These are phyloP conservation scores for Doryteuthis pealeii DNA, from an alignment of 1,140 invertebrate species.

Conservation along the genomic window DNA sequence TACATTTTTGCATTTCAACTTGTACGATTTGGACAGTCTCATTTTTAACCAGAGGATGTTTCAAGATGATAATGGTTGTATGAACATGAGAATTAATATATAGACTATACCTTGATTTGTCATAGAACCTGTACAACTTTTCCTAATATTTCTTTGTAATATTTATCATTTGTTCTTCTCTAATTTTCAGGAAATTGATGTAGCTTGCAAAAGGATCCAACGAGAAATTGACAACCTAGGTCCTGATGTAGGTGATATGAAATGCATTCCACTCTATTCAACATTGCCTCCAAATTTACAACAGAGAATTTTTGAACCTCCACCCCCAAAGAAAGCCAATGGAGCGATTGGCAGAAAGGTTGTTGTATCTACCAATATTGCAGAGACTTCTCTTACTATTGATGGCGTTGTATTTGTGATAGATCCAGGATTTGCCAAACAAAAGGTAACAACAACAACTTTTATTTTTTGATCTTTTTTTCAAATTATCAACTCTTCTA, in stretches of 20 bases:
- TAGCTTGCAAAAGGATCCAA: conserved; percentile 97
- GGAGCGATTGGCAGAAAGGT: conserved; percentile 93
- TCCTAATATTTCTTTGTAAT: too few relatives aligned
- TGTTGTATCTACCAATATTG: conserved; percentile 98
- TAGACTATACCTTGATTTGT: too few relatives aligned
- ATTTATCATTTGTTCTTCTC: neutral
- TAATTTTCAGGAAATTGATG: conserved; percentile 87
- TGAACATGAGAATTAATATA: too few relatives aligned
- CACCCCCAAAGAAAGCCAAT: conserved; percentile 83
- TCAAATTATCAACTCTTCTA: neutral
- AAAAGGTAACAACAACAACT: conserved; percentile 80
- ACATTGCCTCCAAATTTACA: conserved; percentile 97
- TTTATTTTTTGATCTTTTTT: neutral
- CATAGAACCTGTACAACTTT: too few relatives aligned
- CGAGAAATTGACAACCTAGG: conserved; percentile 95
- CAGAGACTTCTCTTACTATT: conserved; percentile 98
- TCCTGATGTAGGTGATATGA: conserved; percentile 93
- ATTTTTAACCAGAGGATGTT: too few relatives aligned
- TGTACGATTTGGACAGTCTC: too few relatives aligned
- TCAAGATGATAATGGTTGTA: too few relatives aligned
- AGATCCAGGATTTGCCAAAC: conserved; percentile 99
- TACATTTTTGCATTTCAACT: too few relatives aligned
- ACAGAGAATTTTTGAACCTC: conserved; percentile 95
- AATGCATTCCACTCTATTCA: conserved; percentile 98
- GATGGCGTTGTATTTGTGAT: conserved; percentile 99